Percentiles rank a stretch among this genome's conserved stretches.
Conservation (phyloP, 2,888 invertebrate species). For the Limulus polyphemus region DNA sequence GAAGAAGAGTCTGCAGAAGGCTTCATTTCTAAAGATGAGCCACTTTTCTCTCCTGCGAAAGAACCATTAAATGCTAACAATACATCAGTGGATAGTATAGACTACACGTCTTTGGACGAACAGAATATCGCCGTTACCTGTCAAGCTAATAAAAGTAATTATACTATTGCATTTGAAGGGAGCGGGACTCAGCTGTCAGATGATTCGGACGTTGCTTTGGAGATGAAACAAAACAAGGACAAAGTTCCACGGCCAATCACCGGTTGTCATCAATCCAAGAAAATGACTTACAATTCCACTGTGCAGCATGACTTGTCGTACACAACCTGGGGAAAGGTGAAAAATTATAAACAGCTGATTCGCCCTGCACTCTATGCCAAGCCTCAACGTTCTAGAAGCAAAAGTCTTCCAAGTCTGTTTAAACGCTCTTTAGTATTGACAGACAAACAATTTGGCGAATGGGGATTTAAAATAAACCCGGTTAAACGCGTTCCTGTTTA, state of each 20-base stretch:
- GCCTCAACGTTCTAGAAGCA: slow-evolving; percentile 20
- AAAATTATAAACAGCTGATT: slow-evolving; percentile 20
- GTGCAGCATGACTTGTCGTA: slow-evolving; percentile 74
- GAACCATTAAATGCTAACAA: neutral
- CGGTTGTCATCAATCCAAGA: slow-evolving; percentile 26
- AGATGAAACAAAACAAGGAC: slow-evolving; percentile 23
- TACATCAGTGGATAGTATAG: neutral
- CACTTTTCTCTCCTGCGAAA: neutral
- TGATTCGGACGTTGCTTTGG: slow-evolving; percentile 20
- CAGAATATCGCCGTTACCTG: neutral
- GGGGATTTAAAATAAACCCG: slow-evolving; percentile 3
- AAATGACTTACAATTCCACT: slow-evolving; percentile 48
- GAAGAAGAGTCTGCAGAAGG: neutral
- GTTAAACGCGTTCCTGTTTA: slow-evolving; percentile 29
- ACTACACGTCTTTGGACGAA: neutral
- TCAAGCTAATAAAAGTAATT: neutral
- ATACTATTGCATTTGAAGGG: slow-evolving; percentile 1
- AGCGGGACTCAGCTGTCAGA: neutral
- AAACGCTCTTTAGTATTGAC: slow-evolving; percentile 15
- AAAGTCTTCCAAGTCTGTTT: slow-evolving; percentile 26
- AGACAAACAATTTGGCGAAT: neutral
- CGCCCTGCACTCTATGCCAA: slow-evolving; percentile 1
- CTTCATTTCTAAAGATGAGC: neutral
- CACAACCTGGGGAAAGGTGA: slow-evolving; percentile 77
- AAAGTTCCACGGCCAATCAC: slow-evolving; percentile 35